These are phyloP conservation scores for Leucosticte australis DNA, from an alignment of 2,113 vertebrate species.

Conservation along the genomic window DNA sequence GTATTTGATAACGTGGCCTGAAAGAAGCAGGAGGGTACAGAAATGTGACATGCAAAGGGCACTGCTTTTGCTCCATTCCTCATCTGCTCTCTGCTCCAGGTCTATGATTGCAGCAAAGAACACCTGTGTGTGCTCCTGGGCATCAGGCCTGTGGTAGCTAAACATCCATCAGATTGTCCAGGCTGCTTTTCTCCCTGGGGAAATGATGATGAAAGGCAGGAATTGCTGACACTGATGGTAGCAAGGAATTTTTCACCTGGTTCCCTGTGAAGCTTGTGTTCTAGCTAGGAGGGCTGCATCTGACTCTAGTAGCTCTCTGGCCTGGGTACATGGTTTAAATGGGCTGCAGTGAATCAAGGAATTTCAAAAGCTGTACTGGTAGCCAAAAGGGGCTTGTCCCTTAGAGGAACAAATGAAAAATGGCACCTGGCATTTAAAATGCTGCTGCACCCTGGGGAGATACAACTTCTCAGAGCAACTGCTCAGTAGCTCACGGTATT, in stretches of 20 bases:
- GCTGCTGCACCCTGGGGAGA: not conserved
- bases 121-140: not conserved
- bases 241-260: not conserved
- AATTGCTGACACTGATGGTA: not conserved
- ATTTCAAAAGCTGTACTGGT: not conserved
- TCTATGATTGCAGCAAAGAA: not conserved
- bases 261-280: not conserved
- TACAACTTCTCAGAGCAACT: not conserved
- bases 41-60: not conserved
- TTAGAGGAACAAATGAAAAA: not conserved
- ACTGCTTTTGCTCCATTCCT: not conserved
- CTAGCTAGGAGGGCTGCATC: not conserved
- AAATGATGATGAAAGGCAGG: not conserved
- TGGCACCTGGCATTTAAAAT: not conserved
- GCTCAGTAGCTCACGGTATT: not conserved
- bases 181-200: not conserved
- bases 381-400: not conserved
- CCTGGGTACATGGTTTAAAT: not conserved
- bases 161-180: not conserved
- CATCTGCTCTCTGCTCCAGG: not conserved
- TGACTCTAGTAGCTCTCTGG: not conserved
- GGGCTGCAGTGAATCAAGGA: not conserved
- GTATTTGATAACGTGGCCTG: fast-evolving
- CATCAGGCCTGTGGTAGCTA: not conserved
- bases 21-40: not conserved